Base-by-base conservation (phyloP, 2,113 vertebrate species). In the Heterochromis multidens region DNA sequence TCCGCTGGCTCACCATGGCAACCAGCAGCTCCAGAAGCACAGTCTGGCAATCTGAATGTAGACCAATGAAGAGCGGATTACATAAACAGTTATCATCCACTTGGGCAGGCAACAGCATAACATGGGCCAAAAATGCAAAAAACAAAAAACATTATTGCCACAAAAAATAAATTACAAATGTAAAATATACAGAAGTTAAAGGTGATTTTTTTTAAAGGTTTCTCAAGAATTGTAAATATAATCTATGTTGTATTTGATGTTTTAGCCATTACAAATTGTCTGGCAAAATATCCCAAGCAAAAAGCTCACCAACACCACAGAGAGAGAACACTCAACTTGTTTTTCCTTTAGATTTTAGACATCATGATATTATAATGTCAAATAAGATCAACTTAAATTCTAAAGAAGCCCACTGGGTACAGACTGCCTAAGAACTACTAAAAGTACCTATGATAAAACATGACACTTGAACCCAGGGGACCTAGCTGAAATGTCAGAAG, bases 21-120 rank as follows among this genome's bases (percentile, higher is more conserved):
- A 99, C 97, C 83, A 99, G 93, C 63, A 99, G 96, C 88, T 99
- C 97, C 93, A 99, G 95, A 82, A 99, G 91, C 76, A 98, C 95
- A 61, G 88, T 85, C 93, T 99, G 98, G 91, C 98, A 99, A 60
- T 95, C 99, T 99, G 94, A 77, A 94, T 52, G 83, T 58, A 85
- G 84, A 91, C 90, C 80, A 88, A 82, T 79, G 79, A 84, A n/a
- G 80, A 83, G 63, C 12, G 37, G 43, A 79, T 84, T 88, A 87
- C 14, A 23, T 61, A 82, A 91, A 88, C 80, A 76, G 58, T 65
- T 85, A 86, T 65, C 35, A 80, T 57, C 78, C 62, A 81, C 33
- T 84, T 76, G 37, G 77, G 57, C 56, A 87, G 79, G 49, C 86
- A 81, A n/a, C 16, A 79, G 37, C 85, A 70, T 49, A 82, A 17